Evolutionary conservation across 2,888 invertebrate genomes (phyloP).

Genomic region (Eilema depressum): DNA sequence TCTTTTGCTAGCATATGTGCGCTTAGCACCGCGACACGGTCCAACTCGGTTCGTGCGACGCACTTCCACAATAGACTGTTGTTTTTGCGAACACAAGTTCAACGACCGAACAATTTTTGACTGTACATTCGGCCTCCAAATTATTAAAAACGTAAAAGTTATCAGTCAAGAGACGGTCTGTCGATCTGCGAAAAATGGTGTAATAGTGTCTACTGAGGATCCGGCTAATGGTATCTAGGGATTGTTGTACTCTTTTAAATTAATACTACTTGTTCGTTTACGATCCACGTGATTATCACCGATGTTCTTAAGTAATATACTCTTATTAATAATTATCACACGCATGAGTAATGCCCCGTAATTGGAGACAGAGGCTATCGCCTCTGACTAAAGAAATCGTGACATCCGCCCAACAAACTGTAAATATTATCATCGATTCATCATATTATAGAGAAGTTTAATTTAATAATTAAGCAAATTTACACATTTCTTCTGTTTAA

Average conservation of each 20-base stretch:
- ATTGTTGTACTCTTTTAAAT: conserved; percentile 6
- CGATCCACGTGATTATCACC: conserved; percentile 27
- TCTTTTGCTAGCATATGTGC: conserved; percentile 40
- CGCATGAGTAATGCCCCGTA: conserved; percentile 80
- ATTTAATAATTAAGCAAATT: conserved; percentile 32
- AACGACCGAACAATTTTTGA: conserved; percentile 72
- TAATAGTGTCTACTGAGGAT: conserved; percentile 9
- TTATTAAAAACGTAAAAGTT: conserved; percentile 51
- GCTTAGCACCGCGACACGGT: conserved; percentile 51
- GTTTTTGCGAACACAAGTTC: conserved; percentile 71
- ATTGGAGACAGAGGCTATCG: conserved; percentile 81
- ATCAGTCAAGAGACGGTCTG: conserved; percentile 31
- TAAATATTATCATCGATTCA: conserved; percentile 54
- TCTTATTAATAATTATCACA: conserved; percentile 78
- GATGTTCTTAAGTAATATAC: conserved; percentile 34
- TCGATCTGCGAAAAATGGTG: conserved; percentile 21
- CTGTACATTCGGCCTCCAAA: conserved; percentile 65
- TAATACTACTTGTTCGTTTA: neutral
- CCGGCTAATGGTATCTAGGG: neutral
- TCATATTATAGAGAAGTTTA: conserved; percentile 52
- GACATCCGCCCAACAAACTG: conserved; percentile 80
- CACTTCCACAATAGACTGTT: conserved; percentile 75
- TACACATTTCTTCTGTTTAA: conserved; percentile 30
- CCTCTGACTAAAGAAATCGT: conserved; percentile 78
- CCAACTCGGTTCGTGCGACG: conserved; percentile 62